A percentile compares a stretch with the other conserved stretches of the same genome.
phyloP scores from a whole-genome alignment of 2,113 vertebrate genomes.

The Saguinus midas region DNA sequence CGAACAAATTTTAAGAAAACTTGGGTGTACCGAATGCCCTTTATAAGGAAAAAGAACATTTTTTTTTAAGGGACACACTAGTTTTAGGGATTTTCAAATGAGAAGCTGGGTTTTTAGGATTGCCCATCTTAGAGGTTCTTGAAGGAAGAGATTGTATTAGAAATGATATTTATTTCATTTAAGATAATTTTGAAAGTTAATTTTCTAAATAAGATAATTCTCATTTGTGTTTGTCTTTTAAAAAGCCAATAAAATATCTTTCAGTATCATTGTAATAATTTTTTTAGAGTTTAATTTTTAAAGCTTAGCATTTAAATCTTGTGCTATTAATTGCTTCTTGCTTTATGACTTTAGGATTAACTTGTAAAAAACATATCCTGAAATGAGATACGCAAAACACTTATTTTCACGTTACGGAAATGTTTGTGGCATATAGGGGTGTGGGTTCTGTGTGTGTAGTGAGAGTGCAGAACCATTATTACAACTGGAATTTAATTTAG shows the following conservation, averaged over 20 bases:
- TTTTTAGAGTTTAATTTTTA: constrained; percentile 64
- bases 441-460: not conserved
- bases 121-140: constrained; percentile 50
- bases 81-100: constrained; percentile 34
- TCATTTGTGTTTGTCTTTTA: constrained; percentile 75
- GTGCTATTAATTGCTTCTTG: constrained; percentile 62
- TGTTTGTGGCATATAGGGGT: not conserved
- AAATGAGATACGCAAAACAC: constrained; percentile 40
- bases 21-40: constrained; percentile 49
- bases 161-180: constrained; percentile 63
- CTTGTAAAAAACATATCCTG: constrained; percentile 60
- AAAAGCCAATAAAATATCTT: constrained; percentile 68
- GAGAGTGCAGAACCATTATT: constrained; percentile 47
- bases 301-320: constrained; percentile 64
- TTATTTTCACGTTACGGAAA: constrained; percentile 63
- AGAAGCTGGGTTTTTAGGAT: constrained; percentile 45
- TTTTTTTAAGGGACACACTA: constrained; percentile 23
- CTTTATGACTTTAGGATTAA: constrained; percentile 65
- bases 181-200: constrained; percentile 71
- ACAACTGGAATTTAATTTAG: constrained; percentile 80
- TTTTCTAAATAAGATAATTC: constrained; percentile 61
- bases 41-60: constrained; percentile 39
- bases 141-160: constrained; percentile 55
- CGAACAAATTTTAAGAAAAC: constrained; percentile 72
- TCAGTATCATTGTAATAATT: constrained; percentile 70